Evolutionary conservation across 2,113 vertebrate species (phyloP).

Genomic region (Monarcha castaneiventris): DNA sequence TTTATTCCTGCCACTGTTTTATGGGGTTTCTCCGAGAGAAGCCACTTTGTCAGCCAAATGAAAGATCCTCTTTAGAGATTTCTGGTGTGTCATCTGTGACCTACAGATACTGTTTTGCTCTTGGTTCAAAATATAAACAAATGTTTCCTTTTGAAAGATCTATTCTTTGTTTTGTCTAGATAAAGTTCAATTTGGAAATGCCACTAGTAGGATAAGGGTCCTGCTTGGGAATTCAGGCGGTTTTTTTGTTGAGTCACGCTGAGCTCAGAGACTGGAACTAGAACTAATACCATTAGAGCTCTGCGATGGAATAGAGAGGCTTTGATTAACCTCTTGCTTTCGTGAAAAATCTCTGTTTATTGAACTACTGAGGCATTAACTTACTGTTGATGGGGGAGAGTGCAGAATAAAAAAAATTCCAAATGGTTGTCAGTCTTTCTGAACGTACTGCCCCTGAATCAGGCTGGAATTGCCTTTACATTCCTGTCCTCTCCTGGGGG

Average conservation of each 20-base stretch:
- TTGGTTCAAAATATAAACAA: constrained; percentile 38
- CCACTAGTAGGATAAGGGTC: neutral
- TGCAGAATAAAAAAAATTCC: neutral
- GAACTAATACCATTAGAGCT: constrained; percentile 10
- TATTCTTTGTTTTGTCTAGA: neutral
- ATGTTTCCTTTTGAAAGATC: neutral
- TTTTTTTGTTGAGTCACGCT: neutral
- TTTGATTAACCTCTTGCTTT: constrained; percentile 18
- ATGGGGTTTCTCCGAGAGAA: constrained; percentile 8
- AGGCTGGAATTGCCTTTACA: neutral
- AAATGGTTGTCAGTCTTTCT: neutral
- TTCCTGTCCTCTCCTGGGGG: neutral
- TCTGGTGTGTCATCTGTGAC: constrained; percentile 43
- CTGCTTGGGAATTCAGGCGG: constrained; percentile 9
- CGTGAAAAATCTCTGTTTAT: neutral
- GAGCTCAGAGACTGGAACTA: constrained; percentile 9
- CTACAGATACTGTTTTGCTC: constrained; percentile 4
- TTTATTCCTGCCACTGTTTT: constrained; percentile 41
- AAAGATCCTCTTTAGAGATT: constrained; percentile 51
- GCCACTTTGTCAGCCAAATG: constrained; percentile 9
- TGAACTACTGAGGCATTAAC: neutral
- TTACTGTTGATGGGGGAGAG: neutral
- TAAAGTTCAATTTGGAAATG: constrained; percentile 32
- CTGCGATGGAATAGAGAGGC: neutral
- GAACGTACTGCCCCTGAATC: neutral